Percentiles rank a stretch among this genome's conserved stretches.
phyloP scores from a whole-genome alignment of 2,797 vertebrate genomes.

The Sebastes diploproa region DNA sequence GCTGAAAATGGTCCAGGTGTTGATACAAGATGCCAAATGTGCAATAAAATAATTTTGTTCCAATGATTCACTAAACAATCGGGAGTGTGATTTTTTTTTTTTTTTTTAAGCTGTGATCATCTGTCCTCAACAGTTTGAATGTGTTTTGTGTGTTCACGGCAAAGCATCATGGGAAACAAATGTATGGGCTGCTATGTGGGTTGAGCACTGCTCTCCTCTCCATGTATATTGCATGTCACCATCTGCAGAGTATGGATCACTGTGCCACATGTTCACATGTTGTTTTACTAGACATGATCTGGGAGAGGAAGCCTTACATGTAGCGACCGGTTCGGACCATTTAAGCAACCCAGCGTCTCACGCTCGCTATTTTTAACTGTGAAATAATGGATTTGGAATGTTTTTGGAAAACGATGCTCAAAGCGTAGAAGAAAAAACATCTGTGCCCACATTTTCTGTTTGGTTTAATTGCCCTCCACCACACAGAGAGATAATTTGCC shows the following conservation, averaged over 20 bases:
- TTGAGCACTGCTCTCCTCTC: constrained; percentile 22
- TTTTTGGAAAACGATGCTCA: constrained; percentile 30
- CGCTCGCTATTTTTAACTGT: constrained; percentile 40
- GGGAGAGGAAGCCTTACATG: background rate
- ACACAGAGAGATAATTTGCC: constrained; percentile 28
- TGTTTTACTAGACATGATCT: constrained; percentile 17
- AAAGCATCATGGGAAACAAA: constrained; percentile 10
- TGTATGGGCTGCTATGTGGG: constrained; percentile 15
- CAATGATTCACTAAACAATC: background rate
- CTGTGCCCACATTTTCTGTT: constrained; percentile 12
- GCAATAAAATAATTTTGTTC: background rate
- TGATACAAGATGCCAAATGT: background rate
- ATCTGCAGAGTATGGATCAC: constrained; percentile 51
- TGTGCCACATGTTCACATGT: constrained; percentile 45
- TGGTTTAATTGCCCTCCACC: constrained; percentile 34
- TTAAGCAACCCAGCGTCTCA: constrained; percentile 18
- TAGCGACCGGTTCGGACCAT: background rate
- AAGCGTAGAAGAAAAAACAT: constrained; percentile 18
- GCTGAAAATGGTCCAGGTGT: background rate
- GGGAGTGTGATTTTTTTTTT: background rate
- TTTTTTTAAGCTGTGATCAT: background rate
- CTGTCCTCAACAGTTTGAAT: background rate
- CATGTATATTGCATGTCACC: constrained; percentile 66
- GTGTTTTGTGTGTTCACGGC: background rate
- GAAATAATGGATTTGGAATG: constrained; percentile 37